phyloP scores from a whole-genome alignment of 1,140 invertebrate genomes.

The Antheraea mylitta region DNA sequence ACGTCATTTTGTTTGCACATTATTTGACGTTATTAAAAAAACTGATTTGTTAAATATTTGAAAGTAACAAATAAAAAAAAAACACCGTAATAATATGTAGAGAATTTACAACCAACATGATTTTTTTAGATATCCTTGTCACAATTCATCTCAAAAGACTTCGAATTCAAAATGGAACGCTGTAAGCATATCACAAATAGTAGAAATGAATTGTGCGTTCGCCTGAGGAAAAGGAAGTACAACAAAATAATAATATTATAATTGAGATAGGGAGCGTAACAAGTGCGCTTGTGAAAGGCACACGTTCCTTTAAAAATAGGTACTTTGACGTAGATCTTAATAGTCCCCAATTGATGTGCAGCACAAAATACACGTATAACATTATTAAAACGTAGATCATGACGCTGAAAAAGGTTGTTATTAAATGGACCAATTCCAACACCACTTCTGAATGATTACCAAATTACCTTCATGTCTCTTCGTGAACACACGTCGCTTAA shows the following conservation, averaged over 20 bases:
- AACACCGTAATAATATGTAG: no score
- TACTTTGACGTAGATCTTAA: neutral
- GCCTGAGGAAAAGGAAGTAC: neutral
- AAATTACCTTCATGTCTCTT: constrained; percentile 67
- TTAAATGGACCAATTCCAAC: constrained; percentile 21
- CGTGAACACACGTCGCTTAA: constrained; percentile 46
- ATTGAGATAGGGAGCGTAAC: neutral
- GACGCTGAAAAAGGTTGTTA: constrained; percentile 8
- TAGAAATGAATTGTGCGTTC: neutral
- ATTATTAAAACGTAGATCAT: constrained; percentile 10
- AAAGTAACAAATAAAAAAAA: neutral
- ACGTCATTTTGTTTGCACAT: constrained; percentile 1
- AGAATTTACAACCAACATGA: no score
- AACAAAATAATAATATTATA: neutral
- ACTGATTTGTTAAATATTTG: neutral
- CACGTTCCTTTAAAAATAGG: neutral
- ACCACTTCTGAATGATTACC: constrained; percentile 25
- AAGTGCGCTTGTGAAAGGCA: neutral
- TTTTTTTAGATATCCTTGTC: neutral
- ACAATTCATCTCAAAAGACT: neutral
- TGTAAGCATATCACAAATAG: neutral
- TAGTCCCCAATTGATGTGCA: constrained; percentile 3
- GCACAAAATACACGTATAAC: constrained; percentile 9
- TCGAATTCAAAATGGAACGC: neutral
- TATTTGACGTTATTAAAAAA: neutral